These are phyloP conservation scores for Litocranius walleri DNA, from an alignment of 2,113 vertebrate species.

Conservation along the genomic window DNA sequence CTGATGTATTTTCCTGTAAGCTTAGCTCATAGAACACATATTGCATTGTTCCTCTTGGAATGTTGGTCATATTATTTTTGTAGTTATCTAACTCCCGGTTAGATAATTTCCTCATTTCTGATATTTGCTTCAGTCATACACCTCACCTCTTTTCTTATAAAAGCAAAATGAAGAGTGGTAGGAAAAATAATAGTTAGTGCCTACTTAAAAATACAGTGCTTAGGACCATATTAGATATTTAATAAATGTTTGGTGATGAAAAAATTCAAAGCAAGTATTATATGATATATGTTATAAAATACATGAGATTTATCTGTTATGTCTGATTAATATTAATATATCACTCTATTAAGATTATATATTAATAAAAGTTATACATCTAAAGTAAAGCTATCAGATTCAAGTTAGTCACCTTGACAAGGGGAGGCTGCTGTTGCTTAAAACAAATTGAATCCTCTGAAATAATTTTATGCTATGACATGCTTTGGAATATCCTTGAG, in stretches of 20 bases:
- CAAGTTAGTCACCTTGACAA: background rate
- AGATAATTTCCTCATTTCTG: slow-evolving; percentile 21
- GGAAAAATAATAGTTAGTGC: slow-evolving; percentile 5
- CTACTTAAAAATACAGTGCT: background rate
- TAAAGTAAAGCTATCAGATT: background rate
- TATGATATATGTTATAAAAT: background rate
- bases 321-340: background rate
- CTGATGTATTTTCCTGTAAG: slow-evolving; percentile 41
- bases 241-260: background rate
- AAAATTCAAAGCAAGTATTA: background rate
- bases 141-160: slow-evolving; percentile 42
- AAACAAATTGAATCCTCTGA: background rate
- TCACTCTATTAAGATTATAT: background rate
- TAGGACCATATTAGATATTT: background rate
- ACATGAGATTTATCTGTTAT: background rate
- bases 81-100: background rate
- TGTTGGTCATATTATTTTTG: background rate
- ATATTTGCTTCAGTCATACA: slow-evolving; percentile 52
- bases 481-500: background rate
- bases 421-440: background rate
- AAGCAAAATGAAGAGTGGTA: background rate
- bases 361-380: background rate
- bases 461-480: background rate
- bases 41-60: background rate
- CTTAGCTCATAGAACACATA: slow-evolving; percentile 37